Base-by-base conservation (phyloP, 2,113 vertebrate genomes). In the Gopherus flavomarginatus region DNA sequence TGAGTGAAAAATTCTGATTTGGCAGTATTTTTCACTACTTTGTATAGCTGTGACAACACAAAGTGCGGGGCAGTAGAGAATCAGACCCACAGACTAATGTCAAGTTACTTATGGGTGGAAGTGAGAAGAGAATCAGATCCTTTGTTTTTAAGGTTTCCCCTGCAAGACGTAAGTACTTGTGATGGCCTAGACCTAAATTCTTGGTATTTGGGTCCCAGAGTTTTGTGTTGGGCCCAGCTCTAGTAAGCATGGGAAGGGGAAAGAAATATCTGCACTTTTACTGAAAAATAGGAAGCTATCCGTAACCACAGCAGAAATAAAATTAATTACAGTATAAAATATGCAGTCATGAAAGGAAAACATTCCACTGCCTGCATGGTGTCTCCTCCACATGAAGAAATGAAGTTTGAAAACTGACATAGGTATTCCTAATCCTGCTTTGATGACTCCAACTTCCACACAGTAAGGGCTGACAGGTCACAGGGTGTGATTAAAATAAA, bases 371-470 rank as follows among this genome's bases (percentile, higher is more conserved):
- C 86, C 59, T 53, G 5, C 65, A 69, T 88, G 78, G 53, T 62
- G 90, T 91, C 47, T 93, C 81, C 75, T 96, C 81, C 89, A 82
- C 5, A 1, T 89, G 31, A 85, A 97, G 95, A 98, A 97, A 96
- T 97, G 26, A 89, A 87, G 84, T 96, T 91, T 96, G 91, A 96
- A 96, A 96, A 92, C 84, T 94, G 87, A 77, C 13, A 2, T 83
- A 93, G 75, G 57, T 92, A 83, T 96, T 96, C 87, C 91, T 88
- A 83, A 97, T 81, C 88, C 53, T 83, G 56, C 94, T 97, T 97
- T 97, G 96, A 97, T 96, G 97, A 92, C 79, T 89, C 52, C 19
- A 83, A 83, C 62, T 93, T 95, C 92, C 50, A 72, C 7, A 49
- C 11, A 49, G 75, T 81, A 54, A 0, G 82, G 95, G 69, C 44